phyloP scores from a whole-genome alignment of 2,113 vertebrate genomes.

The Periophthalmodon schlosseri region DNA sequence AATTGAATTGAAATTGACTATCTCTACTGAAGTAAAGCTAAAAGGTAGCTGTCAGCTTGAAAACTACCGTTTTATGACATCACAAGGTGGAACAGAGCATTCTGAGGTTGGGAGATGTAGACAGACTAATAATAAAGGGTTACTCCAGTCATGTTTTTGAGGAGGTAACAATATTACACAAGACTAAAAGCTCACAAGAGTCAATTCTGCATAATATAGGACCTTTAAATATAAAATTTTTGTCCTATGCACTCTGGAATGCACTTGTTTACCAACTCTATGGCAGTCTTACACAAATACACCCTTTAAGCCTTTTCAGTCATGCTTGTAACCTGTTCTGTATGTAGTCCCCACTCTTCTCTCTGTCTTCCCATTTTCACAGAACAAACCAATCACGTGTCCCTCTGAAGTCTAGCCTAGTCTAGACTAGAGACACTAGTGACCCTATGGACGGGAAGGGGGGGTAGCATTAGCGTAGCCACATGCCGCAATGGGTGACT shows the following conservation, averaged over 20 bases:
- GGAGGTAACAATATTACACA: too few species aligned
- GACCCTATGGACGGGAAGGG: background rate
- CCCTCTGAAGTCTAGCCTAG: conserved; percentile 14
- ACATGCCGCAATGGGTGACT: conserved; percentile 16
- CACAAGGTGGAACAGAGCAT: too few species aligned
- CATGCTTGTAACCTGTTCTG: background rate
- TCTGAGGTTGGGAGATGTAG: too few species aligned
- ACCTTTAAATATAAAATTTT: too few species aligned
- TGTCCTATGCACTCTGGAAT: background rate
- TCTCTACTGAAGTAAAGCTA: too few species aligned
- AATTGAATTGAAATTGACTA: too few species aligned
- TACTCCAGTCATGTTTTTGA: too few species aligned
- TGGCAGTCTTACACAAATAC: background rate
- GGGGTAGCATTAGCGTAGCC: background rate
- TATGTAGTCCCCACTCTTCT: background rate
- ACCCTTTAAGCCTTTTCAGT: conserved; percentile 4
- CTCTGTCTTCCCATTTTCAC: conserved; percentile 10
- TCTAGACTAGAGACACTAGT: conserved; percentile 28
- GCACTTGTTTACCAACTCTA: background rate
- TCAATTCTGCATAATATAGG: too few species aligned
- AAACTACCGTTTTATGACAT: too few species aligned
- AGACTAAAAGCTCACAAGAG: too few species aligned
- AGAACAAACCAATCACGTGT: conserved; percentile 8
- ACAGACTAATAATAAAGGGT: too few species aligned
- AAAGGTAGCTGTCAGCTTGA: too few species aligned